phyloP scores from a whole-genome alignment of 92 coral and sea anemone species.

The Parazoanthus darwini region DNA sequence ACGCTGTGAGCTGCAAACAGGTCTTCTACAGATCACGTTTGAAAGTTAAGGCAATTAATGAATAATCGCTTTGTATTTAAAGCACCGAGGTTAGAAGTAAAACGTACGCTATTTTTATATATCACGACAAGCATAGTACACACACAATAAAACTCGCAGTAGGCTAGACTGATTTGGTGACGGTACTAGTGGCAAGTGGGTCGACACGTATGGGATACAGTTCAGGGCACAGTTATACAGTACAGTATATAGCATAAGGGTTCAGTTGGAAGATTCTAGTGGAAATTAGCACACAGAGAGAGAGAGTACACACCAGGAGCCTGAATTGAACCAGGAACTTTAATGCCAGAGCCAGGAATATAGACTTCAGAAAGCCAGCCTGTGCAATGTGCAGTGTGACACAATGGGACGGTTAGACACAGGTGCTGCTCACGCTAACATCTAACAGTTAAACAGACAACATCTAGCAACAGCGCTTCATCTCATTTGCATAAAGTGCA shows the following conservation, averaged over 20 bases:
- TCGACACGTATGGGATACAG: background rate
- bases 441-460: slow-evolving; percentile 37
- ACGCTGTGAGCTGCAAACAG: slow-evolving; percentile 30
- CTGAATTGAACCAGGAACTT: slow-evolving; percentile 98
- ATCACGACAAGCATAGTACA: background rate
- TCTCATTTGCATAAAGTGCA: background rate
- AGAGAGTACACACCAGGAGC: slow-evolving; percentile 97
- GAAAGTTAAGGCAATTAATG: background rate
- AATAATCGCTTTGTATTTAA: background rate
- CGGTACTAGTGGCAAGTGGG: background rate
- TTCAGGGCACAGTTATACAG: background rate
- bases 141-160: background rate
- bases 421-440: slow-evolving; percentile 38
- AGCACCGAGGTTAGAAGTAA: background rate
- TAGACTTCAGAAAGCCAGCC: slow-evolving; percentile 95
- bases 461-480: slow-evolving; percentile 1
- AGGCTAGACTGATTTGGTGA: background rate
- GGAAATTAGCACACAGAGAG: slow-evolving; percentile 38
- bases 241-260: background rate
- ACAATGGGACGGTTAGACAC: slow-evolving; percentile 43
- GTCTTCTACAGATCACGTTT: background rate
- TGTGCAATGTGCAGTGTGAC: slow-evolving; percentile 63
- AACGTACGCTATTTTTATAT: background rate
- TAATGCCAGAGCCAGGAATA: slow-evolving; percentile 96
- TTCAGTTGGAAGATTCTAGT: slow-evolving; percentile 23